A percentile compares a stretch with the other conserved stretches of the same genome.
Evolutionary conservation across 2,888 invertebrate species (phyloP).

Genomic region (Pristionchus mayeri): DNA sequence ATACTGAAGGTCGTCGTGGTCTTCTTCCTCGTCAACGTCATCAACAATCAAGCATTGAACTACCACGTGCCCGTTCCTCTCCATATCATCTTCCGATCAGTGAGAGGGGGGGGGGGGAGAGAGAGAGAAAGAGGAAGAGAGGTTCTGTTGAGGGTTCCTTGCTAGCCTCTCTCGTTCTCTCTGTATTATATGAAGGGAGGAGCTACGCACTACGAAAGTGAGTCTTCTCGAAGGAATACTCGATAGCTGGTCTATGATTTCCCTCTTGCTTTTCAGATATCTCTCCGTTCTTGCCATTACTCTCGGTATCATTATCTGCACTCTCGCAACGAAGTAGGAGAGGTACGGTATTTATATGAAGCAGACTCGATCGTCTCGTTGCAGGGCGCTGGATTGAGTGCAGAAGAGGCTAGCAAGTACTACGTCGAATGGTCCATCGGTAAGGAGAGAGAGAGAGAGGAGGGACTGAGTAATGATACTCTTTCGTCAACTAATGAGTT

Average conservation of each 20-base stretch:
- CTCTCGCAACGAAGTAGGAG: constrained; percentile 81
- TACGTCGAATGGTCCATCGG: constrained; percentile 73
- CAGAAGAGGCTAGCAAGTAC: constrained; percentile 72
- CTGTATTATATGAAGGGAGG: constrained; percentile 90
- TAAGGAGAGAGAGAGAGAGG: not conserved
- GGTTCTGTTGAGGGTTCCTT: constrained; percentile 87
- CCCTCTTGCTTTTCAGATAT: constrained; percentile 79
- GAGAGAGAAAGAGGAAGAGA: no score
- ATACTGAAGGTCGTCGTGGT: constrained; percentile 88
- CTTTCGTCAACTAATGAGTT: no score
- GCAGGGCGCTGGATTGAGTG: constrained; percentile 59
- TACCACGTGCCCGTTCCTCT: constrained; percentile 97
- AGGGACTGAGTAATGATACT: not conserved
- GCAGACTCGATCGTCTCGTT: no score
- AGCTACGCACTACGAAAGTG: constrained; percentile 84
- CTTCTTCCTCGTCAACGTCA: constrained; percentile 92
- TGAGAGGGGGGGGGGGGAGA: constrained; percentile 78
- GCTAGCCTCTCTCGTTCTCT: constrained; percentile 96
- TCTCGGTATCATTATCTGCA: constrained; percentile 91
- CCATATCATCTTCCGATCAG: constrained; percentile 97
- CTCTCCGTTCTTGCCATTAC: constrained; percentile 93
- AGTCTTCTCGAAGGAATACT: no score
- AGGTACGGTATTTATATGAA: constrained; percentile 4
- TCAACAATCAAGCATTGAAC: constrained; percentile 91
- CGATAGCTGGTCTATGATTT: no score